Evolutionary conservation across 2,888 invertebrate species (phyloP), one percentile per base, ranked within the genome.

Genomic region (Stenichneumon culpator): DNA sequence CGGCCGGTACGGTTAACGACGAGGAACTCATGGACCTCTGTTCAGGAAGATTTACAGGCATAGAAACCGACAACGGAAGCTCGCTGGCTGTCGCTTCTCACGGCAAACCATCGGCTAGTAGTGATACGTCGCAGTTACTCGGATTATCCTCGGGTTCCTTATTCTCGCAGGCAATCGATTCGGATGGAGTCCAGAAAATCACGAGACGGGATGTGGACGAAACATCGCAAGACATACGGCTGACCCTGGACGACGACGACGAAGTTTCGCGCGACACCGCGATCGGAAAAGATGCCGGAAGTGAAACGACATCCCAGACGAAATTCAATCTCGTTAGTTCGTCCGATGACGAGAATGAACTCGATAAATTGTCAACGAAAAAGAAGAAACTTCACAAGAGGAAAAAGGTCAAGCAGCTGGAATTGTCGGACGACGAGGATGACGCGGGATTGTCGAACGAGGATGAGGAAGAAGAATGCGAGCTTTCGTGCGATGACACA

Each of bases 141-240:
- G 94, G 94, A 1, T 88, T 95, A 11, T 95, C 95, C 88, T 95
- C 95, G 0, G 96, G 96, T 3, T 95, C 91, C 87, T 96, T 95
- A 92, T 94, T 90, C 81, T 94, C 91, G 86, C 95, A 93, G 87
- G 91, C 67, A 87, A 89, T 82, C 86, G 90, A 54, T 80, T 57
- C 81, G 16, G 68, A 73, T 32, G 79, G 69, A 57, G 36, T 86
- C 28, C 86, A 86, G 32, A 81, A 74, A 75, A 91, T 5, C 11
- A 3, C 28, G 52, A 72, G 32, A 14, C 16, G 14, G 14, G 7
- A 52, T 6, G 6, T 74, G 0, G 88, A 90, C 19, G 94, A 94
- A 68, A 79, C 90, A 2, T 92, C 94, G 5, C 88, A 89, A 73
- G 87, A 89, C 47, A 87, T 89, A 6, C 79, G 88, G 36, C 57